phyloP scores from a whole-genome alignment of 2,888 invertebrate genomes.

The Cordilura impudica region DNA sequence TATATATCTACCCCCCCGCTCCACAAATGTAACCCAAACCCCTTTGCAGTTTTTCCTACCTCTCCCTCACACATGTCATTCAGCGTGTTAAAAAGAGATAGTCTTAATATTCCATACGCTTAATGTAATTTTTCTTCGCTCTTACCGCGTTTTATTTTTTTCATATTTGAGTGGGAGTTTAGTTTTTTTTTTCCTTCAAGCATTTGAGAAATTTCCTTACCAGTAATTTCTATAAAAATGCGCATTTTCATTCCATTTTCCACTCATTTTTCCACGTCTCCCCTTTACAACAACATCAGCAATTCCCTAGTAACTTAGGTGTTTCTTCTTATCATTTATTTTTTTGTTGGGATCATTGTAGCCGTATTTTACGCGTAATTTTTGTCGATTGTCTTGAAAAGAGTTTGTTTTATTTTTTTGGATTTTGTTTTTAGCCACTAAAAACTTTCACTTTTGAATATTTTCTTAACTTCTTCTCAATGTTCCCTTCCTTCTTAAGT shows the following conservation, averaged over 20 bases:
- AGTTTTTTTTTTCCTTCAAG: not conserved
- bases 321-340: constrained; percentile 1
- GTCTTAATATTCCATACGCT: constrained; percentile 40
- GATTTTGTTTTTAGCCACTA: constrained; percentile 19
- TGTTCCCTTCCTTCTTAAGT: not conserved
- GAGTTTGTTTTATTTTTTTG: not conserved
- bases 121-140: constrained; percentile 1
- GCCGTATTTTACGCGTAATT: constrained; percentile 25
- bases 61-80: not conserved
- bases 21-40: not conserved
- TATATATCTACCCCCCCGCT: not conserved
- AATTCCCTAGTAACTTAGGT: not conserved
- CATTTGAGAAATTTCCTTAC: constrained; percentile 25
- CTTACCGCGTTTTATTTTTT: not conserved
- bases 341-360: constrained; percentile 24
- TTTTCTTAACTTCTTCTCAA: constrained; percentile 4
- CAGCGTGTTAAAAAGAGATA: constrained; percentile 48
- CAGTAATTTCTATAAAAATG: too few species aligned
- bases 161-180: constrained; percentile 30
- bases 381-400: constrained; percentile 32
- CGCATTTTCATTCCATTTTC: constrained; percentile 57
- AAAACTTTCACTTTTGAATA: constrained; percentile 61
- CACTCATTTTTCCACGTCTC: constrained; percentile 37
- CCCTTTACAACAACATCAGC: too few species aligned
- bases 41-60: not conserved